Percentiles rank a stretch among this genome's conserved stretches.
Evolutionary conservation across 2,797 vertebrate species (phyloP).

Genomic region (Apodemus agrarius): DNA sequence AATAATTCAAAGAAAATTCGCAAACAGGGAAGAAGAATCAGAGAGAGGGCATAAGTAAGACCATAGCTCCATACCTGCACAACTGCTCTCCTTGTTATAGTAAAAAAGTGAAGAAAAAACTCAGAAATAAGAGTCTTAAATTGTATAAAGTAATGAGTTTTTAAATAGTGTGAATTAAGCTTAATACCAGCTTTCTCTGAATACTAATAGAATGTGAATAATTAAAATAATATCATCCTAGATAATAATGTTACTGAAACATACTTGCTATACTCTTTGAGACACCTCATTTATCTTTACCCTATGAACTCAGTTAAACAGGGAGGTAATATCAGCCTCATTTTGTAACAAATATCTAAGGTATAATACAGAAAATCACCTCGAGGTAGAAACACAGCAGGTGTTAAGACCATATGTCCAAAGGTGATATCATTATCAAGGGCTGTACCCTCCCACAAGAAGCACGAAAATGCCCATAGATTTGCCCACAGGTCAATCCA

Average conservation of each 20-base stretch:
- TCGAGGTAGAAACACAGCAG: background rate
- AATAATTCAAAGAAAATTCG: constrained; percentile 27
- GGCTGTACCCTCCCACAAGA: no score
- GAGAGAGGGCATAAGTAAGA: background rate
- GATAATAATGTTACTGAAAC: background rate
- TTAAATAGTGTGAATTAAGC: background rate
- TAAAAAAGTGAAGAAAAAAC: background rate
- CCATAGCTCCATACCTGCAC: background rate
- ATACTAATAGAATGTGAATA: background rate
- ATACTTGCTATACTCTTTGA: background rate
- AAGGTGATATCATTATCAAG: background rate
- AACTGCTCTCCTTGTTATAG: background rate
- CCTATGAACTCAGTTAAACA: background rate
- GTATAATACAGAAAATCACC: background rate
- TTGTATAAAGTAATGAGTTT: background rate
- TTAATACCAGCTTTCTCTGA: background rate
- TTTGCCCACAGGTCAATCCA: background rate
- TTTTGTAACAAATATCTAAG: constrained; percentile 1
- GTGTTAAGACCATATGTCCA: background rate
- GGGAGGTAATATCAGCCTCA: background rate
- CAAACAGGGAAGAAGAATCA: background rate
- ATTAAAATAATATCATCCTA: background rate
- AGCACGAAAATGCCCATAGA: background rate
- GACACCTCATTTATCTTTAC: background rate
- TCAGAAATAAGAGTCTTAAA: background rate